Conservation (phyloP, 2,888 invertebrate species). For the Melinaea marsaeus region DNA sequence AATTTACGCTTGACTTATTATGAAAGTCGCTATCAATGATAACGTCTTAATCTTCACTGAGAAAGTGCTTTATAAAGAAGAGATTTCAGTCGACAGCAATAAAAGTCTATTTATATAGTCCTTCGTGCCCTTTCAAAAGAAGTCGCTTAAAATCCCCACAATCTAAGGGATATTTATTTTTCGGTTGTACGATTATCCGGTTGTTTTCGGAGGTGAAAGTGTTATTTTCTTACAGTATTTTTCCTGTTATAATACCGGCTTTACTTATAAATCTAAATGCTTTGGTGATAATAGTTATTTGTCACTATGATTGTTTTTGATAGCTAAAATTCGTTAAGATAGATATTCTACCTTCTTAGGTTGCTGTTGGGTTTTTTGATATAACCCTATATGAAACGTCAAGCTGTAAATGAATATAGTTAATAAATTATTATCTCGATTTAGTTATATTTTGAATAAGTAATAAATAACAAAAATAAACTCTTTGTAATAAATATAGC, state of each 20-base stretch:
- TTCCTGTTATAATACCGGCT: not conserved
- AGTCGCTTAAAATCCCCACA: not conserved
- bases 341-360: too few relatives aligned
- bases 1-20: not conserved
- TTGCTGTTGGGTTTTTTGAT: too few relatives aligned
- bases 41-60: conserved; percentile 2
- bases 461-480: too few relatives aligned
- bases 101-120: conserved; percentile 1
- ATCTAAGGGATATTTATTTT: conserved; percentile 18
- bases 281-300: too few relatives aligned
- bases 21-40: conserved; percentile 3
- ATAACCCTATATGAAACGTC: too few relatives aligned
- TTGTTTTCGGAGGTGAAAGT: conserved; percentile 10
- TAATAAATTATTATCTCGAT: too few relatives aligned
- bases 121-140: conserved; percentile 4
- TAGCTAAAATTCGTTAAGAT: too few relatives aligned
- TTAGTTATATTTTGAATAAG: too few relatives aligned
- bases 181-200: conserved; percentile 15
- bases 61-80: conserved; percentile 1
- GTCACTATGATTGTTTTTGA: too few relatives aligned
- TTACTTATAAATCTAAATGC: too few relatives aligned
- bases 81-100: not conserved
- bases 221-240: not conserved
- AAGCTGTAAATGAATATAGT: too few relatives aligned
- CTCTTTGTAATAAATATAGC: too few relatives aligned